Conservation (phyloP, 2,888 invertebrate species). For the Cetonia aurata region DNA sequence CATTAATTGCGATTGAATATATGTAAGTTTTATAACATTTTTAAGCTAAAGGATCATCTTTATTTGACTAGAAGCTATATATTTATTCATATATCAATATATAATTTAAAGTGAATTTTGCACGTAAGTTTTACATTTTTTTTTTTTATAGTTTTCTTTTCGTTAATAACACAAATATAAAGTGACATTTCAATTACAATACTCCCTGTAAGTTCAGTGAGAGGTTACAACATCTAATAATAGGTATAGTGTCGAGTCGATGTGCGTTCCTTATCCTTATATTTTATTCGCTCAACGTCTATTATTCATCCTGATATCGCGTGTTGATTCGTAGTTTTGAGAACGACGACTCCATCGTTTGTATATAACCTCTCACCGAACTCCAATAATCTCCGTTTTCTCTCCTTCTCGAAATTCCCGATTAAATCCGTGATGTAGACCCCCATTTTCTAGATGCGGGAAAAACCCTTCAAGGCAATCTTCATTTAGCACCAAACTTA, state of each 20-base stretch:
- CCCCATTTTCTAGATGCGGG: slow-evolving; percentile 43
- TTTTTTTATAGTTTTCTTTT: slow-evolving; percentile 48
- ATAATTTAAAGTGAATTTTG: slow-evolving; percentile 63
- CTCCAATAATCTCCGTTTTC: slow-evolving; percentile 18
- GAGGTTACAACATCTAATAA: slow-evolving; percentile 51
- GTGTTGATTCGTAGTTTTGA: no score
- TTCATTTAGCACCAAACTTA: slow-evolving; percentile 66
- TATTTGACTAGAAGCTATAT: slow-evolving; percentile 60
- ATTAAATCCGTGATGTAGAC: slow-evolving; percentile 51
- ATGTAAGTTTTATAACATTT: slow-evolving; percentile 65
- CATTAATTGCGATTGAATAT: slow-evolving; percentile 68
- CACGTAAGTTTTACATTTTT: slow-evolving; percentile 59
- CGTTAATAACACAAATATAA: slow-evolving; percentile 58
- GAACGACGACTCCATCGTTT: no score
- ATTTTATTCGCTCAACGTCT: no score
- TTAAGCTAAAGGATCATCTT: slow-evolving; percentile 64
- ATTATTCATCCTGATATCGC: no score
- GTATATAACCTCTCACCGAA: slow-evolving; percentile 17
- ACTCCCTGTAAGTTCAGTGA: slow-evolving; percentile 36
- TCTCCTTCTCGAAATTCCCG: slow-evolving; percentile 19
- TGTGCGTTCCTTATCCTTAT: slow-evolving; percentile 58
- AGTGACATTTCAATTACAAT: slow-evolving; percentile 55
- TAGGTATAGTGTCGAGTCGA: slow-evolving; percentile 46
- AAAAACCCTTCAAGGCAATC: slow-evolving; percentile 63
- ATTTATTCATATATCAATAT: slow-evolving; percentile 56